These are phyloP conservation scores for Zonitis immaculata DNA, from an alignment of 2,888 invertebrate species.

Conservation along the genomic window DNA sequence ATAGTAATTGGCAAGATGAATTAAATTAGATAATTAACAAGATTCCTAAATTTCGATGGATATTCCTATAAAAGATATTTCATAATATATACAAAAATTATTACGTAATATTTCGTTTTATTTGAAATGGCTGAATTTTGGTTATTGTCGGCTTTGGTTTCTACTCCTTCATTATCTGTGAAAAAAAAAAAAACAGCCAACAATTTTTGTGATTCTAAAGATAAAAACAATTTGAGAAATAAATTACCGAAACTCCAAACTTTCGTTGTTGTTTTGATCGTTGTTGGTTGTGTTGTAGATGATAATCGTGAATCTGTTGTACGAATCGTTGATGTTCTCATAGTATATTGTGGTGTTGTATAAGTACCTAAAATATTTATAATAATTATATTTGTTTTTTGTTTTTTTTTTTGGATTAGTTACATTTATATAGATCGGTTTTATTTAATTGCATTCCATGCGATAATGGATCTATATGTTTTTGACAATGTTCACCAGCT, in stretches of 20 bases:
- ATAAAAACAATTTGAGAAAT: too few species aligned
- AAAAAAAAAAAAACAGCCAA: too few species aligned
- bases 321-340: conserved; percentile 11
- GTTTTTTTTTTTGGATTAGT: neutral
- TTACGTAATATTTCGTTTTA: conserved; percentile 6
- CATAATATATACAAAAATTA: conserved; percentile 10
- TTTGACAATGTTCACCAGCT: conserved; percentile 61
- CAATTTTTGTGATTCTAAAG: too few species aligned
- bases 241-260: conserved; percentile 34
- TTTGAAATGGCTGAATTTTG: conserved; percentile 5
- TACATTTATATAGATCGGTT: conserved; percentile 42
- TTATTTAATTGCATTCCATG: conserved; percentile 61
- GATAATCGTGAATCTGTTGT: conserved; percentile 16
- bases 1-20: conserved; percentile 14
- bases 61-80: conserved; percentile 3
- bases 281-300: conserved; percentile 11
- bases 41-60: neutral
- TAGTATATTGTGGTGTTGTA: conserved; percentile 10
- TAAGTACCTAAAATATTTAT: conserved; percentile 10
- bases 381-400: neutral
- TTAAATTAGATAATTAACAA: neutral
- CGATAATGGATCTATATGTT: conserved; percentile 55
- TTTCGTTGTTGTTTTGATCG: conserved; percentile 29
- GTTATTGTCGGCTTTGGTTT: conserved; percentile 12
- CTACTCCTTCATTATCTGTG: conserved; percentile 13